Evolutionary conservation across 2,113 vertebrate species (phyloP).

Genomic region (Leucopsar rothschildi): DNA sequence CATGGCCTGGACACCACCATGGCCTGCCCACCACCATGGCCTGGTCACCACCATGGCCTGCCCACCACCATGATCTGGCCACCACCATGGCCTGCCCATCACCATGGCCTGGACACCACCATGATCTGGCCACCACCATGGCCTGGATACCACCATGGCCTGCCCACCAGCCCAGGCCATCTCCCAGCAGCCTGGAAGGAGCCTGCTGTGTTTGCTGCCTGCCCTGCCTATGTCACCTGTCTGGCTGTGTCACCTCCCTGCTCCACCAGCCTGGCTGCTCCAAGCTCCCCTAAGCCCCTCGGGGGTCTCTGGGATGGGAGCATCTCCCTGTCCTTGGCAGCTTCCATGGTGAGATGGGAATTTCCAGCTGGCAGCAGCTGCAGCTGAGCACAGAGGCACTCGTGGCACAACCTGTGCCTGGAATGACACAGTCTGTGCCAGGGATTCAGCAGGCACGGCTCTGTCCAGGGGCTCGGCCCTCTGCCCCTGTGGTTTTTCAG

Average conservation of each 20-base stretch:
- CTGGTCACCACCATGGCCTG: neutral
- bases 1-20: too few species aligned
- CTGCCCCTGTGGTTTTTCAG: neutral
- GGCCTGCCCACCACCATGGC: too few species aligned
- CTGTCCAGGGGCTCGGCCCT: neutral
- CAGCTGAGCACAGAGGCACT: neutral
- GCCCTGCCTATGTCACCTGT: neutral
- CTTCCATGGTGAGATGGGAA: neutral
- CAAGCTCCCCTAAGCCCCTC: neutral
- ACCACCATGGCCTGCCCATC: too few species aligned
- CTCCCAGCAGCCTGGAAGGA: neutral
- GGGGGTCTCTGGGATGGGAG: neutral
- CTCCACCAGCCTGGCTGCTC: neutral
- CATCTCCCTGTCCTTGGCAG: neutral
- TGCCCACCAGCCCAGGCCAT: neutral
- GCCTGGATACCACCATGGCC: neutral
- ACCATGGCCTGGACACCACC: neutral
- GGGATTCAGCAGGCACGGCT: too few species aligned
- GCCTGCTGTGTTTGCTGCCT: rapidly evolving
- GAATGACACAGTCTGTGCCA: neutral
- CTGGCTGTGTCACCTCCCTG: neutral
- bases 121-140: neutral
- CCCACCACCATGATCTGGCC: neutral
- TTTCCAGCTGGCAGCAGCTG: neutral
- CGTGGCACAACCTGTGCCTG: neutral